These are phyloP conservation scores for Cyprinodon variegatus DNA, from an alignment of 2,113 vertebrate species.

Conservation along the genomic window DNA sequence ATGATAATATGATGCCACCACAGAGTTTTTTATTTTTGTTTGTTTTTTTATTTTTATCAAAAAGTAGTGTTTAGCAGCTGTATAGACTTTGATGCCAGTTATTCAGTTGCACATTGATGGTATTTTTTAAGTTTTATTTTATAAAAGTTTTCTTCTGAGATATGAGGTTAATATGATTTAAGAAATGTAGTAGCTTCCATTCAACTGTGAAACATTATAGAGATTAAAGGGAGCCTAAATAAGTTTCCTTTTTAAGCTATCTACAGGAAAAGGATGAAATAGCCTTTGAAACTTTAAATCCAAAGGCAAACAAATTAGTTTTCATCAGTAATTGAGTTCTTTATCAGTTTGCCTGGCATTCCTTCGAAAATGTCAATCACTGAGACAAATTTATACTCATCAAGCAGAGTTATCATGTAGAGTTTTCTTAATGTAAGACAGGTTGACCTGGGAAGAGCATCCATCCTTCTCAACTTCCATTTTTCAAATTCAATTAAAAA, in stretches of 20 bases:
- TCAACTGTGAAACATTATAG: too few relatives aligned
- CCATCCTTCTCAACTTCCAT: background rate
- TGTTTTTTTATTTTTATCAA: background rate
- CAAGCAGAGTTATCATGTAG: background rate
- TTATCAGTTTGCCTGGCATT: background rate
- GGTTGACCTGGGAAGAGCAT: background rate
- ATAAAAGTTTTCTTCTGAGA: background rate
- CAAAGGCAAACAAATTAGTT: too few relatives aligned
- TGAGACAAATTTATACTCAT: constrained; percentile 1
- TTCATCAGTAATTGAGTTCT: too few relatives aligned
- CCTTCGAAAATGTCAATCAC: background rate
- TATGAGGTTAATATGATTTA: too few relatives aligned
- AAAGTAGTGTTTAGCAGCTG: too few relatives aligned
- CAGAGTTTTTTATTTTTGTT: background rate
- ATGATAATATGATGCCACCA: background rate
- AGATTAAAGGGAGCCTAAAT: too few relatives aligned
- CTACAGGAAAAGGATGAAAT: too few relatives aligned
- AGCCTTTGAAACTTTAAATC: too few relatives aligned
- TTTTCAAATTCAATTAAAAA: background rate
- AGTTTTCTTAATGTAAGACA: background rate
- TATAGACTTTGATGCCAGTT: too few relatives aligned
- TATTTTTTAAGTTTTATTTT: background rate
- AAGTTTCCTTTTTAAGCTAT: too few relatives aligned
- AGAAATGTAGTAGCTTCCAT: too few relatives aligned
- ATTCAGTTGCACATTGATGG: background rate